Base-by-base conservation (phyloP, 1,140 invertebrate species). In the Chironomus striatipennis region DNA sequence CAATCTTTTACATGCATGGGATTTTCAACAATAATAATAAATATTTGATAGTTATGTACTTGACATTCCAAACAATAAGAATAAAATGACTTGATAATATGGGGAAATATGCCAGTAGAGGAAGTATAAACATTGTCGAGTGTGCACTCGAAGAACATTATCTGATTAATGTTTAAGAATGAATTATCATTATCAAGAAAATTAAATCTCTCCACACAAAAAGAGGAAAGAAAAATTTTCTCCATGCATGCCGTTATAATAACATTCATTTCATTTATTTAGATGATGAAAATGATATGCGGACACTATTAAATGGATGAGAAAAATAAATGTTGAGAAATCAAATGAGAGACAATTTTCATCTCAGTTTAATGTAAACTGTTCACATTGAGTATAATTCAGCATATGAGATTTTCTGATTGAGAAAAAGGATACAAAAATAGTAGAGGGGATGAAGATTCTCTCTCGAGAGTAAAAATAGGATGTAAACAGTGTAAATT, bases 81-180 rank as follows among this genome's bases (percentile, higher is more conserved):
- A 57, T 15, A 15, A 57, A 12, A 47, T 12, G 15, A 15, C 43
- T 47, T 8, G 43, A 8, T 47, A 15, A 47, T 47, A 47, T 12
- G 43, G 47, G n/a, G 5, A 34, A 34, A 34, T 57, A 57, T 12
- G 47, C 5, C 47, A 5, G n/a, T 57, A 57, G 24, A 34, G 24
- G 24, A 57, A 57, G 12, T 5, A 57, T 57, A 57, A 57, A 57
- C n/a, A 57, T 57, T 34, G 47, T n/a, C 12, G 5, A 57, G 47
- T 57, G n/a, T 57, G 47, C 47, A 57, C 47, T 57, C n/a, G 47
- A 57, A 12, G 9, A 34, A 57, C 47, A 57, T 57, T n/a, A 57
- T 57, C 47, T 57, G 47, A 57, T 57, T 57, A 57, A 57, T 57
- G 47, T 57, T 57, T n/a, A 57, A 57, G 47, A 57, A 57, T 57